Evolutionary conservation across 2,113 vertebrate genomes (phyloP), one percentile per base, ranked within the genome.

Genomic region (Corvus cornix): DNA sequence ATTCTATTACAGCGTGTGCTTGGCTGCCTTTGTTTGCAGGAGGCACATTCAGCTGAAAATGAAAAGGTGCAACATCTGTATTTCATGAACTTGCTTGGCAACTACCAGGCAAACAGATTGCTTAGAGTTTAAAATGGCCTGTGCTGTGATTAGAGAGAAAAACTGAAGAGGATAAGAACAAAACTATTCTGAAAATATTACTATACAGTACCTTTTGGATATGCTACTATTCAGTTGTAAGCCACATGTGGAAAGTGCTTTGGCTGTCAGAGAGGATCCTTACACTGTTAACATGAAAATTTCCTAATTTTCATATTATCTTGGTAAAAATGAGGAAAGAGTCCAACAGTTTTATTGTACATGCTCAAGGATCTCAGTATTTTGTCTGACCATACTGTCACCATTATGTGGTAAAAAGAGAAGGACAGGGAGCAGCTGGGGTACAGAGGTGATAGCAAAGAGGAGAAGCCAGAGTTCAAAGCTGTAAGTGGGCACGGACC

Each of bases 11-110:
- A 11, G 23, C 12, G 5, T 62, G 48, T 86, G 35, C 62, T 87
- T 69, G 27, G 24, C 83, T 95, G 62, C 51, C 31, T 69, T 77
- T 81, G 44, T 64, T 89, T 90, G 39, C 48, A 75, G 69, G 73
- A 84, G 49, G 27, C 30, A 21, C 17, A 49, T 9, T 74, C 23
- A 84, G 56, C 87, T 82, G 48, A 89, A 93, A 62, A 31, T 79
- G 43, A 84, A 85, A 79, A 77, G 33, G 23, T 66, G 46, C 77
- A 89, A 30, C 51, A 53, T 43, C 41, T 75, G 20, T 53, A 43
- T 77, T 89, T 39, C 55, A 37, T 89, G 74, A 77, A 23, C 7
- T 66, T 77, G 33, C 64, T 81, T 75, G 78, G 52, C 66, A 76
- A 1, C 39, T 81, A 30, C 27, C 49, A 72, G 39, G n/a, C 26